Base-by-base conservation (phyloP, 2,888 invertebrate genomes). In the Pyrrhosoma nymphula region DNA sequence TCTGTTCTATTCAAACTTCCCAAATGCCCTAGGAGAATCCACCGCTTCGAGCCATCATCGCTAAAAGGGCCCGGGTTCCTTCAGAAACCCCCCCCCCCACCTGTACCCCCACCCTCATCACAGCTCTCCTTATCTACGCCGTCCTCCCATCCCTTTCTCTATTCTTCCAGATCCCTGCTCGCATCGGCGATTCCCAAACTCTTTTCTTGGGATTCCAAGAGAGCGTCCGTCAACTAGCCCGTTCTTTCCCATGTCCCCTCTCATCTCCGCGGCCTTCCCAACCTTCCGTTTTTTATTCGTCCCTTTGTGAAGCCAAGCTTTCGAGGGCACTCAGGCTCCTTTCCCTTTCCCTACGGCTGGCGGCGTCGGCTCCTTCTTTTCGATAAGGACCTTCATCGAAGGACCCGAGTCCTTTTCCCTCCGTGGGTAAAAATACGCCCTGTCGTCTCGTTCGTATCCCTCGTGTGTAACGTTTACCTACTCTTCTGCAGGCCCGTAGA, bases 171-270 rank as follows among this genome's bases (percentile, higher is more conserved):
- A 56, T 56, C 56, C 47, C 56, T 26, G 26, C 47, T 56, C 60
- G 35, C 60, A 56, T 60, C 90, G 35, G 60, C 90, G 18, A 56
- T 30, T 55, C 60, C 90, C 90, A 47, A 47, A 35, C 69, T 16
- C 69, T 47, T 93, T 93, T 69, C 93, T 93, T 55, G 69, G 69
- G 93, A 93, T 93, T 91, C 47, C 69, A 16, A 75, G 63, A 55
- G 69, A 56, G 55, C 69, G 69, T 63, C 23, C 69, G 14, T 75
- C 47, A 47, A 47, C 93, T 63, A 93, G 47, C 39, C 93, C 93
- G 12, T 20, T 20, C 35, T 60, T 20, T 47, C 47, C 47, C 47
- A 47, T 47, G 47, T 47, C 47, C 47, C 47, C 47, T 47, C 56
- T 56, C 30, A 30, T 20, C 30, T 35, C 90, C 3, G 55, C 90